Percentiles rank a stretch among this genome's conserved stretches.
phyloP scores from a whole-genome alignment of 2,113 vertebrate species.

The Mustela lutreola region DNA sequence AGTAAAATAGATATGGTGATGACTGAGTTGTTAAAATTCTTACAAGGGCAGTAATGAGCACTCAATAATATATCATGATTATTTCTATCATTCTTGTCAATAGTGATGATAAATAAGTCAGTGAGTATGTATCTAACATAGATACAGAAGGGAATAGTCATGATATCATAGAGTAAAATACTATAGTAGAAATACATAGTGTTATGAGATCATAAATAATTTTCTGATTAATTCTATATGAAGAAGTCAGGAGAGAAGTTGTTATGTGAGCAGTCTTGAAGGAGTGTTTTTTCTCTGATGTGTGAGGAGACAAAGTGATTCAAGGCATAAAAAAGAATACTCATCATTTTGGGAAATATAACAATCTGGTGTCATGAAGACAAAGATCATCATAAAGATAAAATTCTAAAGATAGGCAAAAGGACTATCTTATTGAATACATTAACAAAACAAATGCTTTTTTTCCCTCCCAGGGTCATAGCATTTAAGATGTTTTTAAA shows the following conservation, averaged over 20 bases:
- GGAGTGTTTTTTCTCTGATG: background rate
- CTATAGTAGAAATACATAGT: background rate
- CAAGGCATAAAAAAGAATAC: background rate
- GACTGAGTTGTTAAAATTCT: background rate
- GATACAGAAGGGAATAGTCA: background rate
- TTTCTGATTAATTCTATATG: constrained; percentile 28
- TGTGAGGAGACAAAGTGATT: background rate
- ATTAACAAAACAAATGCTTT: background rate
- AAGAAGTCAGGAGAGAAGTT: background rate
- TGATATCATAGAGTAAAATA: background rate
- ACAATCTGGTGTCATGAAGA: background rate
- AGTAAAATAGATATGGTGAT: background rate
- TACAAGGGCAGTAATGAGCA: background rate
- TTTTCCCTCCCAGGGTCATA: background rate
- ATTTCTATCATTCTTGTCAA: background rate
- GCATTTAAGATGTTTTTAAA: background rate
- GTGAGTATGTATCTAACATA: background rate
- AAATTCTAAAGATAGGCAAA: background rate
- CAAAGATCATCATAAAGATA: background rate
- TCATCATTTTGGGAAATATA: constrained; percentile 13
- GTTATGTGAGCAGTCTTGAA: background rate
- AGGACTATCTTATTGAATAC: background rate
- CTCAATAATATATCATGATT: background rate
- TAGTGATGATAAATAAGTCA: constrained; percentile 7
- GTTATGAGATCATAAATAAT: background rate